Evolutionary conservation across 92 coral and sea anemone genomes (phyloP).

Genomic region (Pocillopora grandis): DNA sequence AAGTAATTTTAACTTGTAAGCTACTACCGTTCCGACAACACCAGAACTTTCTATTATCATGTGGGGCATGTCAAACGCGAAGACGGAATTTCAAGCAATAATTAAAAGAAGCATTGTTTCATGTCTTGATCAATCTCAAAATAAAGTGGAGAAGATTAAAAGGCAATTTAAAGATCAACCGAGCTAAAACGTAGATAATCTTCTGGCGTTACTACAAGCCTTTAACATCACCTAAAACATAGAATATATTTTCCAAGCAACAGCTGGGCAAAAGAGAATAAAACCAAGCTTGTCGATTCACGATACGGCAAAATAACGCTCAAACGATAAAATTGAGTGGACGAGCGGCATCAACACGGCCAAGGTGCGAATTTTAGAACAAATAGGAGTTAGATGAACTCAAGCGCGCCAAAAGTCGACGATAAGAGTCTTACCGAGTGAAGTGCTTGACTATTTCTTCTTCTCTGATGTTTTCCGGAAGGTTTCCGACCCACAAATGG

Average conservation of each 20-base stretch:
- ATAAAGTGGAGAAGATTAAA: neutral
- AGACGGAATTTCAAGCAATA: neutral
- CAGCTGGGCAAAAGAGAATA: neutral
- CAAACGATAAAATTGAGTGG: neutral
- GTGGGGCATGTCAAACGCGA: neutral
- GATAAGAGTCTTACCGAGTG: constrained; percentile 61
- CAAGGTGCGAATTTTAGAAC: neutral
- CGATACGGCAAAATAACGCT: neutral
- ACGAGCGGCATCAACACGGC: neutral
- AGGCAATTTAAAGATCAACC: neutral
- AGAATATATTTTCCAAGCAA: too few species aligned
- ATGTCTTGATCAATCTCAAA: neutral
- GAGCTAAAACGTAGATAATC: neutral
- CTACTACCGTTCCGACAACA: neutral
- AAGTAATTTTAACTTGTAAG: neutral
- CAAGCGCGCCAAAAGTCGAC: constrained; percentile 32
- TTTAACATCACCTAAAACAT: neutral
- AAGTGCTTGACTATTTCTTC: constrained; percentile 94
- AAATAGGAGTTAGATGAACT: neutral
- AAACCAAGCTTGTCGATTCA: neutral
- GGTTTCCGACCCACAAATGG: constrained; percentile 99
- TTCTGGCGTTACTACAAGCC: neutral
- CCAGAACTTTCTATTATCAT: neutral
- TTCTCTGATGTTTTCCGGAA: constrained; percentile 92
- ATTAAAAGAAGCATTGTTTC: neutral